Evolutionary conservation across 2,888 invertebrate species (phyloP).

Genomic region (Clanis bilineata): DNA sequence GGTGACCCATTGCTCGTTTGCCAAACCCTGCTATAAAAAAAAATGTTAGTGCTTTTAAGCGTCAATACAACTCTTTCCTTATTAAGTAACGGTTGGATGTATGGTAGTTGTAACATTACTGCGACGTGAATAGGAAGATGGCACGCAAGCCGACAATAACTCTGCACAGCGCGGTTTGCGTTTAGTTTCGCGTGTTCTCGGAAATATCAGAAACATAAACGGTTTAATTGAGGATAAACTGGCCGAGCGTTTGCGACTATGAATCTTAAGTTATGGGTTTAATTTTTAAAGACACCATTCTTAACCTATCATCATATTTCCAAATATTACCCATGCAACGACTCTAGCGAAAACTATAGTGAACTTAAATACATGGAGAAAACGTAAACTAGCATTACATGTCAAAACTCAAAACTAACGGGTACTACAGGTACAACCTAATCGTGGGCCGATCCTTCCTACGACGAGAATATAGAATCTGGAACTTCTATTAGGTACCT

Average conservation of each 20-base stretch:
- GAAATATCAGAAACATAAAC: background rate
- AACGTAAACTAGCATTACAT: no score
- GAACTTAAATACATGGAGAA: no score
- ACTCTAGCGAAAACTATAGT: no score
- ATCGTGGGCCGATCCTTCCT: no score
- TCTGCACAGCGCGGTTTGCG: background rate
- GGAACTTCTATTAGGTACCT: no score
- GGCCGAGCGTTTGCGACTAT: background rate
- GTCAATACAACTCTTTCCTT: background rate
- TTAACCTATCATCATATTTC: background rate
- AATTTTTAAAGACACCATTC: background rate
- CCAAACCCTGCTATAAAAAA: no score
- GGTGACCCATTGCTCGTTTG: no score
- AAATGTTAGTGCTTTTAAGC: no score
- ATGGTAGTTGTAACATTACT: background rate
- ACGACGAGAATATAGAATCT: no score
- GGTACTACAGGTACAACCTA: no score
- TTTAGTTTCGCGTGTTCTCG: background rate
- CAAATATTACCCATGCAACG: no score
- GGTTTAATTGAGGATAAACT: background rate
- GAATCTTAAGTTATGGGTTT: background rate
- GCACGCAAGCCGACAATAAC: background rate
- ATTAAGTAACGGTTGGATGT: slow-evolving; percentile 10
- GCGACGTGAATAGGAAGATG: background rate
- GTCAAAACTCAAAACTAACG: no score